A percentile compares a stretch with the other conserved stretches of the same genome.
These are phyloP conservation scores for Priocnemis perturbator DNA, from an alignment of 2,888 invertebrate genomes.

Conservation along the genomic window DNA sequence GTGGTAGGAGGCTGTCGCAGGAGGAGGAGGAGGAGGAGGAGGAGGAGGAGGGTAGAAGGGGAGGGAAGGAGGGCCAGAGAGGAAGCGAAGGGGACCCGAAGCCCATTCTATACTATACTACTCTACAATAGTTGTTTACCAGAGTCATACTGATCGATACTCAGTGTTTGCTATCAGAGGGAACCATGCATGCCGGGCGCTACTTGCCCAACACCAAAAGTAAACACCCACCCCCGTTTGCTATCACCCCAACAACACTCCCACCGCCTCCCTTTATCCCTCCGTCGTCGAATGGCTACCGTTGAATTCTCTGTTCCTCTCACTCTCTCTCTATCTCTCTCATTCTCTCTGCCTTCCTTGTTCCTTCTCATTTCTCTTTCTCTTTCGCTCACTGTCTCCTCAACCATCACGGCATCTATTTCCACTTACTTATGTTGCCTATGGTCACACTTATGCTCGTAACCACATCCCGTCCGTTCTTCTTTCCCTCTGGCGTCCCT, in stretches of 20 bases:
- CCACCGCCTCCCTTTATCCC: slow-evolving; percentile 49
- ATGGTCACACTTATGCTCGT: background rate
- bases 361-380: slow-evolving; percentile 30
- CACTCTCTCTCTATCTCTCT: slow-evolving; percentile 24
- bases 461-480: background rate
- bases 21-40: slow-evolving; percentile 16
- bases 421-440: no score
- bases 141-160: slow-evolving; percentile 75
- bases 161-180: slow-evolving; percentile 73
- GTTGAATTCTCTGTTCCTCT: slow-evolving; percentile 51
- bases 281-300: slow-evolving; percentile 41
- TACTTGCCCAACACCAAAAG: slow-evolving; percentile 73
- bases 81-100: slow-evolving; percentile 40
- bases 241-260: slow-evolving; percentile 63
- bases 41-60: slow-evolving; percentile 34
- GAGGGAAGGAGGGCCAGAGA: background rate
- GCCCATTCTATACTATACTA: slow-evolving; percentile 68
- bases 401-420: background rate
- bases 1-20: slow-evolving; percentile 27
- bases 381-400: slow-evolving; percentile 33
- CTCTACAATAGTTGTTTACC: slow-evolving; percentile 74
- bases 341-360: slow-evolving; percentile 26
- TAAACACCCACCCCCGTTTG: slow-evolving; percentile 67
- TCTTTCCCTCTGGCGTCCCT: background rate
- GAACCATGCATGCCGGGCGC: slow-evolving; percentile 71